Evolutionary conservation across 1,140 invertebrate species (phyloP).

Genomic region (Caerostris extrusa): DNA sequence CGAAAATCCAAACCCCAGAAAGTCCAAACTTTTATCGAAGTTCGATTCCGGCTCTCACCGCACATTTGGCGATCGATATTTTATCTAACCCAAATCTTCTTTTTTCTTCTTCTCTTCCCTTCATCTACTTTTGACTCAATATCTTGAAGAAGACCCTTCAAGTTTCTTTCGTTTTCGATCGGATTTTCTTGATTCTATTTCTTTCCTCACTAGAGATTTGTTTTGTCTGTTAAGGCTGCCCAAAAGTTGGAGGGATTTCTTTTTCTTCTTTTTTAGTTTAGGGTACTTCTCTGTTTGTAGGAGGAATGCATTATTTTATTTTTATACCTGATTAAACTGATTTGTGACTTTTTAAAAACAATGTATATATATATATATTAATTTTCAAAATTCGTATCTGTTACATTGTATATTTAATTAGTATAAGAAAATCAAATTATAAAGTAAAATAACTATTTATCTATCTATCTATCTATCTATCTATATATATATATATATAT

Average conservation of each 20-base stretch:
- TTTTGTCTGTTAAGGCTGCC: neutral
- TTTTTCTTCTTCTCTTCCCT: conserved; percentile 34
- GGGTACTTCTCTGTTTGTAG: neutral
- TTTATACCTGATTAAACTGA: too few species aligned
- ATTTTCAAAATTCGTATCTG: too few species aligned
- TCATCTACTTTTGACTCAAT: conserved; percentile 30
- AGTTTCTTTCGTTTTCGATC: conserved; percentile 21
- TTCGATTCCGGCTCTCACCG: conserved; percentile 8
- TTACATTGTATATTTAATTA: too few species aligned
- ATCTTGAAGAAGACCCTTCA: neutral
- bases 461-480: too few species aligned
- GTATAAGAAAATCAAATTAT: too few species aligned
- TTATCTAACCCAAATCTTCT: conserved; percentile 45
- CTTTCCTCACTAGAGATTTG: neutral
- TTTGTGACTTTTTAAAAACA: too few species aligned
- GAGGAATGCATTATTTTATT: neutral
- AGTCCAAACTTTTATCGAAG: neutral
- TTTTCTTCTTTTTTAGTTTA: neutral
- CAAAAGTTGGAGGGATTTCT: neutral
- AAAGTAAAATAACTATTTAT: too few species aligned
- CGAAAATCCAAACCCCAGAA: neutral
- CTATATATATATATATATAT: too few species aligned
- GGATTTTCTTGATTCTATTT: conserved; percentile 34
- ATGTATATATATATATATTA: too few species aligned
- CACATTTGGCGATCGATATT: conserved; percentile 20